A percentile compares a stretch with the other conserved stretches of the same genome.
Conservation (phyloP, 2,797 vertebrate genomes). For the Sebastes trivittatus region DNA sequence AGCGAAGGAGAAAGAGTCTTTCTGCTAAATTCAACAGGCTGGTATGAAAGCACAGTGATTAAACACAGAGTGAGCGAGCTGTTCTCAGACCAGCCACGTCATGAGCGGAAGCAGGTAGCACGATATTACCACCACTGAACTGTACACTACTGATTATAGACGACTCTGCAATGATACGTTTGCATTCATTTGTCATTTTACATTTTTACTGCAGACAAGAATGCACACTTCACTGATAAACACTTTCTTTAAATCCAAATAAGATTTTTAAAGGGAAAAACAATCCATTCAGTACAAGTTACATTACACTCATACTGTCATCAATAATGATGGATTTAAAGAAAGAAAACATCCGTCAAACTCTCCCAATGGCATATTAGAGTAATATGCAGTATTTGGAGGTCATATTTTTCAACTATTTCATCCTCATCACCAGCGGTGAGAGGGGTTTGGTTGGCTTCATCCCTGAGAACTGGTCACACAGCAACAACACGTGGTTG, state of each 20-base stretch:
- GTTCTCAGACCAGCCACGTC: conserved; percentile 57
- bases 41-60: conserved; percentile 80
- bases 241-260: conserved; percentile 35
- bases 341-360: conserved; percentile 30
- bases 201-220: conserved; percentile 25
- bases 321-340: conserved; percentile 22
- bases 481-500: conserved; percentile 53
- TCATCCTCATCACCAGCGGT: conserved; percentile 12
- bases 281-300: conserved; percentile 10
- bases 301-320: conserved; percentile 10
- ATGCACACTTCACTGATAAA: conserved; percentile 28
- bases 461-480: conserved; percentile 80
- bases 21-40: conserved; percentile 82
- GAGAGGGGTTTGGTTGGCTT: conserved; percentile 53
- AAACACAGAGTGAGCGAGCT: conserved; percentile 56
- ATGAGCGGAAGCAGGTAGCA: conserved; percentile 60
- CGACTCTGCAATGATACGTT: conserved; percentile 21
- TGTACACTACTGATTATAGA: conserved; percentile 42
- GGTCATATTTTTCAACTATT: conserved; percentile 11
- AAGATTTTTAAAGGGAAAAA: conserved; percentile 33
- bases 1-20: conserved; percentile 48
- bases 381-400: conserved; percentile 50
- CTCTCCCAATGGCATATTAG: conserved; percentile 61
- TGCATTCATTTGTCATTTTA: conserved; percentile 46
- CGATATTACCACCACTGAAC: conserved; percentile 48